Percentiles rank a stretch among this genome's conserved stretches.
These are phyloP conservation scores for Terrapene triunguis DNA, from an alignment of 2,113 vertebrate species.

Conservation along the genomic window DNA sequence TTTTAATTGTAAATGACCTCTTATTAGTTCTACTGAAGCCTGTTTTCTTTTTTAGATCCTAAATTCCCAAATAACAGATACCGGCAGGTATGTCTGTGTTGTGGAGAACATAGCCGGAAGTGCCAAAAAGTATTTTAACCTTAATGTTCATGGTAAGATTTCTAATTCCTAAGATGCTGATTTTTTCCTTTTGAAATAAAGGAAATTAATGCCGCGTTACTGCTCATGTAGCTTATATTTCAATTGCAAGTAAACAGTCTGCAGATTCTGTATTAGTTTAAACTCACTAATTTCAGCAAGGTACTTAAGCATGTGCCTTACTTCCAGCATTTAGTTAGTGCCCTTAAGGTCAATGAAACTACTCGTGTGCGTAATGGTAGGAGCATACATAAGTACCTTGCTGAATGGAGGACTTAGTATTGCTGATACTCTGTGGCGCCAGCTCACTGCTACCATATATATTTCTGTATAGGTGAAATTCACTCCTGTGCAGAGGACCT, in stretches of 20 bases:
- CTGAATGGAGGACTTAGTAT: neutral
- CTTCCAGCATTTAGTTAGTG: neutral
- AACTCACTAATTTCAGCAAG: neutral
- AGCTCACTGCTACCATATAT: accelerated
- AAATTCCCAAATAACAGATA: constrained; percentile 88
- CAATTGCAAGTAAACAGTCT: neutral
- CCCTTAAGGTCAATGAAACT: neutral
- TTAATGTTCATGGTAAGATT: constrained; percentile 92
- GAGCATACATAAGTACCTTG: neutral
- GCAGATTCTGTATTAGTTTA: neutral
- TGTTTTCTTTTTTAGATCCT: constrained; percentile 83
- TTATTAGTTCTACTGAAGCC: neutral
- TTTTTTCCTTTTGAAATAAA: neutral
- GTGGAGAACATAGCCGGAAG: constrained; percentile 92
- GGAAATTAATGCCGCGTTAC: neutral
- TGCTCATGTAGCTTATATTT: neutral
- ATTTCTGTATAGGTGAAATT: neutral
- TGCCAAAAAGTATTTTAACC: constrained; percentile 92
- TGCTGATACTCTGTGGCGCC: accelerated
- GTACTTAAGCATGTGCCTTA: neutral
- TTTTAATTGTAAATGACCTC: neutral
- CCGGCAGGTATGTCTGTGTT: constrained; percentile 90
- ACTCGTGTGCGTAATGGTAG: neutral
- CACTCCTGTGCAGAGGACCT: neutral
- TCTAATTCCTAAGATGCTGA: neutral